Base-by-base conservation (phyloP, 1,140 invertebrate genomes). In the Alviniconcha marisindica region DNA sequence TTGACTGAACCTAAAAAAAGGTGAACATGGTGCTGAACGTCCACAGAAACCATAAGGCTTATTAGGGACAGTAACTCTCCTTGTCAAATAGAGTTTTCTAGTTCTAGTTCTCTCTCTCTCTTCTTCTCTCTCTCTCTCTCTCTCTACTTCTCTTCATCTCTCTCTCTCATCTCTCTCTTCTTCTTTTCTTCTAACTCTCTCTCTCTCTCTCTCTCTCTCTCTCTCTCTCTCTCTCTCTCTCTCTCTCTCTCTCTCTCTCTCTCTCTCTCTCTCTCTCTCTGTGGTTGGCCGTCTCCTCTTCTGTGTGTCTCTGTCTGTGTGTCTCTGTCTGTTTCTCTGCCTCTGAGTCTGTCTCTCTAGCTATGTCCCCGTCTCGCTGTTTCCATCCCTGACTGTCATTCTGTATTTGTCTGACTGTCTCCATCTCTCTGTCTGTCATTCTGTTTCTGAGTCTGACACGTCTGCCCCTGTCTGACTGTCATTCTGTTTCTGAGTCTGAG, bases 141-240 rank as follows among this genome's bases (percentile, higher is more conserved):
- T n/a, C n/a, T n/a, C n/a, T n/a, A n/a, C n/a, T n/a, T n/a, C n/a
- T n/a, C n/a, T n/a, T n/a, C n/a, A n/a, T n/a, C n/a, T n/a, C n/a
- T n/a, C n/a, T n/a, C n/a, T n/a, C n/a, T n/a, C n/a, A n/a, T n/a
- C n/a, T n/a, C n/a, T n/a, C n/a, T n/a, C n/a, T n/a, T n/a, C n/a
- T n/a, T n/a, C 66, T 33, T 33, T 10, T 24, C 56, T 24, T 4
- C 4, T 21, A 33, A 42, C 36, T 31, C 66, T 28, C 28, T 69
- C 66, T 69, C 71, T 73, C 4, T 73, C 38, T 74, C 1, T 74
- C 71, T 74, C 36, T 42, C 40, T 66, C 5, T 33, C 63, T 66
- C 3, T 66, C 24, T 66, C 3, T 66, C 60, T 66, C 28, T 66
- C 60, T 66, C 3, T 33, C 60, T 31, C 28, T 21, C 15, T 31